Evolutionary conservation across 1,140 invertebrate genomes (phyloP).

Genomic region (Portunus trituberculatus): DNA sequence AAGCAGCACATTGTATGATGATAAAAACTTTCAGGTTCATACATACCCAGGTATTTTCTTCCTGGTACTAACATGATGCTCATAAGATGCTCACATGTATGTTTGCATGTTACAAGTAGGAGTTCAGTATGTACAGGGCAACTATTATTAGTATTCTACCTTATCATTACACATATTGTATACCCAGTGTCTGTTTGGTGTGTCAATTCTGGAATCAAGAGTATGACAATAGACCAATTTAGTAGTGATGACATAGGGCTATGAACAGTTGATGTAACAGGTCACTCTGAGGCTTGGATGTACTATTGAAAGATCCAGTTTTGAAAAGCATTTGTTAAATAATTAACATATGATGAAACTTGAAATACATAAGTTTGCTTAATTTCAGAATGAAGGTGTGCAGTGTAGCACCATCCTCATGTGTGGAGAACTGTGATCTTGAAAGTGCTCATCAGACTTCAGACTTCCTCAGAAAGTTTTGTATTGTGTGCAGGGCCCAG

Average conservation of each 20-base stretch:
- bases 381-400: conserved; percentile 30
- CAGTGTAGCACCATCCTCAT: conserved; percentile 26
- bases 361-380: conserved; percentile 33
- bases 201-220: conserved; percentile 66
- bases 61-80: conserved; percentile 74
- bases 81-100: conserved; percentile 72
- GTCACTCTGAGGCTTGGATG: conserved; percentile 71
- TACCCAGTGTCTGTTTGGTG: conserved; percentile 72
- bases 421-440: conserved; percentile 64
- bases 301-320: conserved; percentile 71
- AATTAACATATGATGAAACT: conserved; percentile 29
- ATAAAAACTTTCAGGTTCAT: conserved; percentile 57
- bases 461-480: conserved; percentile 67
- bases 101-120: conserved; percentile 69
- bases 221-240: conserved; percentile 68
- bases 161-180: conserved; percentile 63
- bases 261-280: conserved; percentile 62
- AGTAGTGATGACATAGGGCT: conserved; percentile 67
- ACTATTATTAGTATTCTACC: conserved; percentile 72
- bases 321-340: not conserved
- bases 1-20: conserved; percentile 65
- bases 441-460: conserved; percentile 68
- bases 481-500: conserved; percentile 62
- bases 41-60: conserved; percentile 64
- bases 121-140: conserved; percentile 74